A percentile compares a stretch with the other conserved stretches of the same genome.
phyloP scores from a whole-genome alignment of 2,797 vertebrate species.

The Erpetoichthys calabaricus region DNA sequence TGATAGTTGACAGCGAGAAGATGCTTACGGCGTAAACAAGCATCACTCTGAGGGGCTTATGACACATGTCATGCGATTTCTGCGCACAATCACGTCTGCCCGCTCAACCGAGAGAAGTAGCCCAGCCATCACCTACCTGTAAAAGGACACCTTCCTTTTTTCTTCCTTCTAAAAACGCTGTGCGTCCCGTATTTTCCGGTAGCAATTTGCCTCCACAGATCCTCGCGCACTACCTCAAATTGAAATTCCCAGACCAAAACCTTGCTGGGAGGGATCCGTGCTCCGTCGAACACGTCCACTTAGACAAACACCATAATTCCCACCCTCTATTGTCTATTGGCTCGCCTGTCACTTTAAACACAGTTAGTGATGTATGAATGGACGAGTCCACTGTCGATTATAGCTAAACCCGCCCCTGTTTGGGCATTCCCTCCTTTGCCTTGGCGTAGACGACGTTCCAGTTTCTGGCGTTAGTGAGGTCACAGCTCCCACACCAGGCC shows the following conservation, averaged over 20 bases:
- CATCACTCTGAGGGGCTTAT: too few relatives aligned
- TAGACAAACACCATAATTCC: constrained; percentile 3
- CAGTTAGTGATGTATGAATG: constrained; percentile 9
- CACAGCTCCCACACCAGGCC: too few relatives aligned
- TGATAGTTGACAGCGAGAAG: too few relatives aligned
- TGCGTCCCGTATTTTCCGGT: neutral
- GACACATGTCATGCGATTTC: too few relatives aligned
- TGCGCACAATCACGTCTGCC: too few relatives aligned
- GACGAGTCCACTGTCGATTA: constrained; percentile 7
- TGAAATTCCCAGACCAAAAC: constrained; percentile 25
- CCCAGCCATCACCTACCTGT: too few relatives aligned
- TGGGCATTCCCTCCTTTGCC: constrained; percentile 7
- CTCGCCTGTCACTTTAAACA: neutral
- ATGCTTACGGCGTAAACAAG: too few relatives aligned
- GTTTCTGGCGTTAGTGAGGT: too few relatives aligned
- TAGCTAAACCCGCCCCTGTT: constrained; percentile 9
- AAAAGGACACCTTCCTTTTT: too few relatives aligned
- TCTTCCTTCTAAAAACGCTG: neutral
- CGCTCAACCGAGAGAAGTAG: too few relatives aligned
- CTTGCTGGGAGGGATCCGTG: constrained; percentile 23
- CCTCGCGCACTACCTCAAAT: constrained; percentile 15
- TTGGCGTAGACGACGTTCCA: too few relatives aligned
- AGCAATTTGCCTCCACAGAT: constrained; percentile 1
- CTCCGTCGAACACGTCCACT: constrained; percentile 16
- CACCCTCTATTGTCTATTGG: constrained; percentile 18